phyloP scores from a whole-genome alignment of 37 sponge, comb jelly and placozoan species.

The Halisarca cf. caerulea region DNA sequence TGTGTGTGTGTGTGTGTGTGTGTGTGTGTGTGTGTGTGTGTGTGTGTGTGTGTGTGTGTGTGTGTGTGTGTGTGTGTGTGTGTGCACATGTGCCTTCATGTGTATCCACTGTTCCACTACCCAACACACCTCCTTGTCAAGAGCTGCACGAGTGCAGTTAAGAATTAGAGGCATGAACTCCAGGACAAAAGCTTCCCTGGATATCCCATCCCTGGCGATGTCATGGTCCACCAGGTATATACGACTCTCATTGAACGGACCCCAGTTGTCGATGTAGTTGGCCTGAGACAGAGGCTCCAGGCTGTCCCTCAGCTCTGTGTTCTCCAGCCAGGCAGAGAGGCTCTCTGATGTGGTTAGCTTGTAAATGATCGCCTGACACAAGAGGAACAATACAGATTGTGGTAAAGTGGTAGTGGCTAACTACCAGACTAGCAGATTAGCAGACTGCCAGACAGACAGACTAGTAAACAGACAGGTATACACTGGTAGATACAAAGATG shows the following conservation, averaged over 20 bases:
- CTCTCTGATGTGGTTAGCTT: conserved; percentile 44
- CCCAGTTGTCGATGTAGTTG: conserved; percentile 45
- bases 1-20: too few species aligned
- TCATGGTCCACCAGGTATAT: conserved; percentile 52
- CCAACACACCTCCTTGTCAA: not conserved
- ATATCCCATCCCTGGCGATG: conserved; percentile 30
- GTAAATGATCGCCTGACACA: conserved; percentile 73
- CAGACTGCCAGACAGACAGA: not conserved
- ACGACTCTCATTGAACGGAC: conserved; percentile 50
- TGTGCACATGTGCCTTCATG: too few species aligned
- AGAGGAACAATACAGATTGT: not conserved
- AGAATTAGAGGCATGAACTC: conserved; percentile 45
- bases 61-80: too few species aligned
- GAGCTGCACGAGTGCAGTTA: conserved; percentile 8
- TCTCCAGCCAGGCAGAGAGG: conserved; percentile 46
- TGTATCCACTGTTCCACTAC: not conserved
- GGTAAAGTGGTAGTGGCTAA: not conserved
- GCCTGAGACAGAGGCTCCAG: conserved; percentile 23
- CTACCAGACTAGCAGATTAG: not conserved
- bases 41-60: too few species aligned
- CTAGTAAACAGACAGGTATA: not conserved
- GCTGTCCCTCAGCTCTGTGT: conserved; percentile 21
- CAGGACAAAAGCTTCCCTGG: conserved; percentile 24
- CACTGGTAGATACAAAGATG: not conserved
- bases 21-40: too few species aligned